Conservation (phyloP, 1,140 invertebrate genomes). For the Ceratoteleas bidentatus region DNA sequence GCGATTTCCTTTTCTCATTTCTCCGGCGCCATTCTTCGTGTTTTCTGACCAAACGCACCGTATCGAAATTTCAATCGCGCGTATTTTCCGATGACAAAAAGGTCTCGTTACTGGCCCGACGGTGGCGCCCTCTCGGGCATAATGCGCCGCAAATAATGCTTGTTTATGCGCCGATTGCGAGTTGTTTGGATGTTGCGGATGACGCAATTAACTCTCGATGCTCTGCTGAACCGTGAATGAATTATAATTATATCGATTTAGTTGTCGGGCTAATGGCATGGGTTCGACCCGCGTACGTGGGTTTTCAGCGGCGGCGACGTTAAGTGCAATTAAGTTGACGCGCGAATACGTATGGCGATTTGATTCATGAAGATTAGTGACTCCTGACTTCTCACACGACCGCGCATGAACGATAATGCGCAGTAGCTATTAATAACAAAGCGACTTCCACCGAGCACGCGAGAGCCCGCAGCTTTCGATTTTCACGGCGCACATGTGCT, state of each 20-base stretch:
- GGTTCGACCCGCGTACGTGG: constrained; percentile 48
- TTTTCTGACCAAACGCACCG: too few species aligned
- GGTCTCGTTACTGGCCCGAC: background rate
- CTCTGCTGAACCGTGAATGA: constrained; percentile 53
- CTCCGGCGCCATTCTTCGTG: too few species aligned
- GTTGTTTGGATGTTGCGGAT: constrained; percentile 30
- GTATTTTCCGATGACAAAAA: too few species aligned
- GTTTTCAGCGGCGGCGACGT: constrained; percentile 63
- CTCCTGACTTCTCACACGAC: constrained; percentile 68
- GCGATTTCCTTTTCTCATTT: too few species aligned
- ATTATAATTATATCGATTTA: constrained; percentile 56
- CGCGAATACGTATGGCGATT: constrained; percentile 65
- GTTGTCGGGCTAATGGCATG: constrained; percentile 38
- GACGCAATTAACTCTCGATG: constrained; percentile 44
- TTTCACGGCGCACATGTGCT: constrained; percentile 28
- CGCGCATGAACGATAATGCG: constrained; percentile 72
- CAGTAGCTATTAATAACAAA: constrained; percentile 74
- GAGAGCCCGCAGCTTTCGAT: constrained; percentile 51
- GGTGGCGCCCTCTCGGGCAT: constrained; percentile 1
- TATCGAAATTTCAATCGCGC: too few species aligned
- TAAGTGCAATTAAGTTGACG: constrained; percentile 68
- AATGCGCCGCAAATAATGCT: constrained; percentile 32
- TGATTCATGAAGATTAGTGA: constrained; percentile 73
- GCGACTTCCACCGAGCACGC: constrained; percentile 56
- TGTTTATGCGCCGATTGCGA: constrained; percentile 37